phyloP scores from a whole-genome alignment of 2,113 vertebrate genomes.

The Oryzias curvinotus region DNA sequence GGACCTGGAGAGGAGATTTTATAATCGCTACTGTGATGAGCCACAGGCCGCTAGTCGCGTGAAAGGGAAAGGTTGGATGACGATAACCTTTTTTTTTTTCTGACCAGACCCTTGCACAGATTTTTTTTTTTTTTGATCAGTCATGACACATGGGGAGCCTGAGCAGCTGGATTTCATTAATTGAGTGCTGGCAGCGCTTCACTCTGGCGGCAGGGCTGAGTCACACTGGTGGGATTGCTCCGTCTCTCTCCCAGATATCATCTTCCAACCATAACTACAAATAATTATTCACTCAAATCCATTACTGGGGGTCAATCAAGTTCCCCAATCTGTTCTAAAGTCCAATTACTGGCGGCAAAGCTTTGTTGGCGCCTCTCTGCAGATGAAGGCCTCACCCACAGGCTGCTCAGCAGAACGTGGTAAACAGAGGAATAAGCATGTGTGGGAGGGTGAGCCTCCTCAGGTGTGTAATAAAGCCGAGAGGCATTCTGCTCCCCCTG shows the following conservation, averaged over 20 bases:
- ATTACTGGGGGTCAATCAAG: constrained; percentile 78
- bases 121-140: constrained; percentile 67
- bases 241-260: constrained; percentile 69
- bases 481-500: constrained; percentile 55
- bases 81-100: constrained; percentile 60
- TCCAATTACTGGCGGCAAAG: constrained; percentile 75
- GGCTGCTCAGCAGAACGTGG: constrained; percentile 67
- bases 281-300: constrained; percentile 82
- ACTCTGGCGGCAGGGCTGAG: constrained; percentile 74
- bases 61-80: constrained; percentile 64
- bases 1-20: constrained; percentile 69
- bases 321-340: constrained; percentile 76
- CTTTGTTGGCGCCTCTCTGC: constrained; percentile 58
- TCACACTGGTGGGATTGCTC: constrained; percentile 72
- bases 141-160: constrained; percentile 60
- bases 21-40: constrained; percentile 68
- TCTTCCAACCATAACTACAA: constrained; percentile 79
- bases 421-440: constrained; percentile 57
- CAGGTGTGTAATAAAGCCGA: constrained; percentile 68
- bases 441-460: constrained; percentile 51
- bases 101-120: constrained; percentile 58
- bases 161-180: constrained; percentile 82
- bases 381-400: constrained; percentile 65
- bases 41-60: constrained; percentile 52
- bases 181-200: constrained; percentile 72